Conservation (phyloP, 2,113 vertebrate species). For the Nyctereutes procyonoides region DNA sequence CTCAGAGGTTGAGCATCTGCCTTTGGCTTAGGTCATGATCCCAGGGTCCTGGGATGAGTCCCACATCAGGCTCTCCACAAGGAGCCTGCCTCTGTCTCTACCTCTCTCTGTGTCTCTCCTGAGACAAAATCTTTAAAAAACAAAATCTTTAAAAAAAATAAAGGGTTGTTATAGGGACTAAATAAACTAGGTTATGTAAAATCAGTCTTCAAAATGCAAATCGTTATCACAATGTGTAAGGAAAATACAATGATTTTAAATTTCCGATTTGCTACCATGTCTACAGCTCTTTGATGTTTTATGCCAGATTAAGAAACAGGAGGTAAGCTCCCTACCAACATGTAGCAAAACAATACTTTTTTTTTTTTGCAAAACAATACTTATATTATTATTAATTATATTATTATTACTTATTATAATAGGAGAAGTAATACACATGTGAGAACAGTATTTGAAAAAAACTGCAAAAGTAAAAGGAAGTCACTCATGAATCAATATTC, state of each 20-base stretch:
- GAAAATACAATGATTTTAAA: neutral
- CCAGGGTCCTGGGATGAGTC: no score
- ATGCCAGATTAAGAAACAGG: neutral
- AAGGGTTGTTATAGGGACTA: neutral
- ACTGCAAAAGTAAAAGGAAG: neutral
- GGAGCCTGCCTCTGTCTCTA: no score
- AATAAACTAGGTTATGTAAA: neutral
- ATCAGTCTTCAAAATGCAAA: conserved; percentile 8
- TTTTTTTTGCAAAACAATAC: neutral
- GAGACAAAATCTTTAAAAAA: no score
- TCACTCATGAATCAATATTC: neutral
- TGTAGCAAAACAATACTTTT: neutral
- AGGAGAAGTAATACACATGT: neutral
- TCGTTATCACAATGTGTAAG: neutral
- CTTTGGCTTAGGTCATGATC: no score
- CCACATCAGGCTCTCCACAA: no score
- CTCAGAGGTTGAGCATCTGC: no score
- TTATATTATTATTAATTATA: no score
- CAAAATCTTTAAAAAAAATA: neutral
- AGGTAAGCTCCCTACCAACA: neutral
- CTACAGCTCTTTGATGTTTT: neutral
- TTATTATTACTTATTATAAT: no score
- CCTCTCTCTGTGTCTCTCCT: no score
- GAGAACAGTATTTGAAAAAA: neutral
- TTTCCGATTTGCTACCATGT: neutral